Base-by-base conservation (phyloP, 1,140 invertebrate genomes). In the Leptoteleia sp. region DNA sequence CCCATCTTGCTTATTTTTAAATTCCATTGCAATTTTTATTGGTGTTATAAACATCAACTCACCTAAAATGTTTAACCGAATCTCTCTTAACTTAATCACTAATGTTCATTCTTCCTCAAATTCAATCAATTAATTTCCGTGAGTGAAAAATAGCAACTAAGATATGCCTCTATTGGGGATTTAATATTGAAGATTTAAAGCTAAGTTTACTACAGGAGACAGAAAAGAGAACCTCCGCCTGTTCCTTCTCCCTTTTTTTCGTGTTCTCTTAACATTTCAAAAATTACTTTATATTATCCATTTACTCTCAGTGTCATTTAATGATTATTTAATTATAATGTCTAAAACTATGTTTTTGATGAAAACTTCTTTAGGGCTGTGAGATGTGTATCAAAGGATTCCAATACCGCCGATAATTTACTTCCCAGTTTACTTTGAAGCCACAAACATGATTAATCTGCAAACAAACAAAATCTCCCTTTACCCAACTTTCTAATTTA, bases 401-500 rank as follows among this genome's bases (percentile, higher is more conserved):
- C 64, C 64, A 70, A 76, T 57, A 65, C 38, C 50, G 40, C 54
- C 35, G 27, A 47, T 17, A 9, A 31, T 37, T n/a, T 11, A 0
- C 55, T 0, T 11, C 27, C 33, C 64, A 73, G 77, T 54, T 82
- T 92, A 92, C 82, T 92, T 92, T 52, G 91, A 91, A 48, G 91
- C 90, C 81, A 92, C 83, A 84, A 92, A 92, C 91, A 92, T 92
- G 55, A 92, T 92, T 80, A 92, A 87, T 81, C 92, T 92, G 89
- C 64, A 91, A 81, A 57, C 19, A 76, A 70, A 45, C 38, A 67
- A 73, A 33, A 25, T n/a, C n/a, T n/a, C n/a, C n/a, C n/a, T n/a
- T n/a, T n/a, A n/a, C n/a, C n/a, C n/a, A n/a, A n/a, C n/a, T n/a
- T n/a, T n/a, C n/a, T n/a, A n/a, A n/a, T n/a, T n/a, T n/a, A n/a